Conservation (phyloP, 1,140 invertebrate species). For the Hylaeus volcanicus region DNA sequence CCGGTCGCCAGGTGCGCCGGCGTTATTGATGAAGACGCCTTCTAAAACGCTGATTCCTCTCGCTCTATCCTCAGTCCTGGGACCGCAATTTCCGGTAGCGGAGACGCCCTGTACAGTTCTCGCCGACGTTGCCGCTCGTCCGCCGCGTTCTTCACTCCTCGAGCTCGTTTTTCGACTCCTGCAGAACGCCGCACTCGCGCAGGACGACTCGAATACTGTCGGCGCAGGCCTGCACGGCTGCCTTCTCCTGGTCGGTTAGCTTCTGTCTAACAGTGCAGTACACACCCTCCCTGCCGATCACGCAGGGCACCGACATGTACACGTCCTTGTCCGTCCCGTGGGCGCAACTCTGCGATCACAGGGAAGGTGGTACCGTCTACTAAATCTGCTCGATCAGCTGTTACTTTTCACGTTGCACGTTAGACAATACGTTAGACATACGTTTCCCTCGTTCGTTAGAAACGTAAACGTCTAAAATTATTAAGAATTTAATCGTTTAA, state of each 20-base stretch:
- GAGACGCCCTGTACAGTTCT: constrained; percentile 7
- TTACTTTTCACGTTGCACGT: too few species aligned
- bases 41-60: constrained; percentile 49
- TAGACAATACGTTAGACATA: too few species aligned
- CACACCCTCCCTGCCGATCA: constrained; percentile 82
- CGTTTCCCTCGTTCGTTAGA: too few species aligned
- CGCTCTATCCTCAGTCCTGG: constrained; percentile 29
- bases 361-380: too few species aligned
- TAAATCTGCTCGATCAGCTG: too few species aligned
- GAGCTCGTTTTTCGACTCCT: constrained; percentile 57
- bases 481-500: not conserved
- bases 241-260: constrained; percentile 80
- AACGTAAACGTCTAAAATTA: not conserved
- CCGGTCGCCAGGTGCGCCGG: constrained; percentile 56
- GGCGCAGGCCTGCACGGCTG: constrained; percentile 79
- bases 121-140: not conserved
- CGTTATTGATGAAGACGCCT: constrained; percentile 60
- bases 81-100: constrained; percentile 41
- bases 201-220: constrained; percentile 76
- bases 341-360: constrained; percentile 66
- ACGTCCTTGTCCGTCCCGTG: constrained; percentile 84
- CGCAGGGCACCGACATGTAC: constrained; percentile 83
- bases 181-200: constrained; percentile 71
- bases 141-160: constrained; percentile 45
- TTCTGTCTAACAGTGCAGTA: constrained; percentile 82